Base-by-base conservation (phyloP, 1,140 invertebrate species). In the Drosophila setifemur region DNA sequence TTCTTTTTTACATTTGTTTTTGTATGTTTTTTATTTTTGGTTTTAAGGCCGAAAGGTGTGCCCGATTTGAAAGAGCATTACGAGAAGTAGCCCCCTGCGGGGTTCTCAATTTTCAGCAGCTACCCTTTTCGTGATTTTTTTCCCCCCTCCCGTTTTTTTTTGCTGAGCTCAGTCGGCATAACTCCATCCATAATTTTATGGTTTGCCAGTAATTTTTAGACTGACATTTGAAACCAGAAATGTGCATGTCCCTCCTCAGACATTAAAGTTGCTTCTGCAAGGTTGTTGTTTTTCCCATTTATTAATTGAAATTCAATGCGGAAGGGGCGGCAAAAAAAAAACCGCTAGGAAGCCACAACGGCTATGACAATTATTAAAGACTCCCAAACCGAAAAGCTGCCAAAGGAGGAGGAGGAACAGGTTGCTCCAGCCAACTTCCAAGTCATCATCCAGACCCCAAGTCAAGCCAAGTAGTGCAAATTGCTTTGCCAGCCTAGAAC, bases 301-400 rank as follows among this genome's bases (percentile, higher is more conserved):
- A 73, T 73, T 86, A 86, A 87, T 81, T 86, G 81, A 87, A 86
- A 86, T 86, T 69, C 81, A 76, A 86, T 86, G 72, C 82, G 63
- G 54, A 81, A 16, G 29, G 40, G 21, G 26, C 19, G 31, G 29
- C 33, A n/a, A n/a, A n/a, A n/a, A n/a, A n/a, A 66, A 53, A 78
- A 82, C 77, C 76, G 72, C 75, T 79, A 77, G 43, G 47, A 26
- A 58, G 29, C 45, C 67, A 50, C 49, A 42, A 31, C 55, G 33
- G 1, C 12, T 68, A 79, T 85, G 66, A 85, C 74, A 86, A 85
- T 85, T 75, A 82, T 72, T 66, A 78, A 43, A 49, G 54, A 39
- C 47, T 37, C 64, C 60, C 63, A 60, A 71, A 50, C 64, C 60
- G 57, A 60, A 71, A 50, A 31, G 31, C 54, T 11, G 28, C 21